Conservation (phyloP, 2,888 invertebrate species). For the Drosophila anceps region DNA sequence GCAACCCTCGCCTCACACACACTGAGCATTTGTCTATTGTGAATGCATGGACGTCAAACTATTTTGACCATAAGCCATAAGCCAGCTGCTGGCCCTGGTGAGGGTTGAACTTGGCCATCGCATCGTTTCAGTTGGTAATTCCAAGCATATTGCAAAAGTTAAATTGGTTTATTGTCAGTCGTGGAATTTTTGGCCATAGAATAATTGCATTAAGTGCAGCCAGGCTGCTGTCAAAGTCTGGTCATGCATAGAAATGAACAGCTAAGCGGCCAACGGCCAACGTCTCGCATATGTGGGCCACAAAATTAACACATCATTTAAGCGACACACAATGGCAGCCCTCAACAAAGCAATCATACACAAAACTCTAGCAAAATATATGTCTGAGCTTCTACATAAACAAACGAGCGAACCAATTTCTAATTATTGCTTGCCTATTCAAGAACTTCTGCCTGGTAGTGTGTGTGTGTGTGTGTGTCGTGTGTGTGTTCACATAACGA, state of each 20-base stretch:
- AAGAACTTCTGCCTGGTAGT: conserved; percentile 37
- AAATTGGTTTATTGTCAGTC: conserved; percentile 79
- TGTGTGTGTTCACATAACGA: conserved; percentile 52
- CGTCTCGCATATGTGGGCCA: conserved; percentile 25
- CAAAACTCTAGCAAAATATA: conserved; percentile 8
- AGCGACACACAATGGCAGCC: conserved; percentile 52
- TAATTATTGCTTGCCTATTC: conserved; percentile 68
- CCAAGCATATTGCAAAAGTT: conserved; percentile 83
- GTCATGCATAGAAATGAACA: conserved; percentile 80
- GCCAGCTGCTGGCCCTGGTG: conserved; percentile 5
- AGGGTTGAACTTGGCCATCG: conserved; percentile 25
- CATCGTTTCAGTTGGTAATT: conserved; percentile 64
- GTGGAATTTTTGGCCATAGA: conserved; percentile 52
- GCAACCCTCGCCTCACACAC: conserved; percentile 24
- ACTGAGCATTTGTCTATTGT: conserved; percentile 33
- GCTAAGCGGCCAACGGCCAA: conserved; percentile 58
- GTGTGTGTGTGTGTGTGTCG: conserved; percentile 33
- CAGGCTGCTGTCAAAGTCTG: conserved; percentile 14
- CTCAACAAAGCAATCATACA: conserved; percentile 62
- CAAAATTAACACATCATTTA: conserved; percentile 75
- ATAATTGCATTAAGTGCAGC: conserved; percentile 74
- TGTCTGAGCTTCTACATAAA: conserved; percentile 18
- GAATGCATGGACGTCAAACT: conserved; percentile 53
- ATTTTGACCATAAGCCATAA: conserved; percentile 63
- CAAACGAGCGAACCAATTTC: conserved; percentile 61